Base-by-base conservation (phyloP, 2,113 vertebrate genomes). In the Mesocricetus auratus region DNA sequence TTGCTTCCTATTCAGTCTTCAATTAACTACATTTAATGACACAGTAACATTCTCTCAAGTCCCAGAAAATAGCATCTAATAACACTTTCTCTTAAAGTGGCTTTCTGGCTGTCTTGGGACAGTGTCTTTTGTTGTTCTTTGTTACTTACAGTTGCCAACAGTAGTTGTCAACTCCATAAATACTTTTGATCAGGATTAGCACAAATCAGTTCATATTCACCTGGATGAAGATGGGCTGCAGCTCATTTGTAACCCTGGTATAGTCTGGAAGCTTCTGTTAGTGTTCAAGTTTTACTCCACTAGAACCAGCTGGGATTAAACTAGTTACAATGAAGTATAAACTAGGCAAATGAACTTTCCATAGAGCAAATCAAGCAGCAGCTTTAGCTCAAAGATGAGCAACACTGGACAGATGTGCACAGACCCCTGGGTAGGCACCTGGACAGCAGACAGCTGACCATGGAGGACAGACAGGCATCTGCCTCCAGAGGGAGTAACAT, bases 391-490 rank as follows among this genome's bases (percentile, higher is more conserved):
- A n/a, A 90, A 81, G 79, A 53, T 24, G 42, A 60, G 5, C 36
- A 29, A 6, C 1, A 16, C 7, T 2, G 3, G 21, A 53, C 64
- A 11, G 47, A 39, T 9, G 3, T 1, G 1, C 13, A 5, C 7
- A 22, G 1, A 33, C 7, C 7, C 12, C 47, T 10, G 50, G 15
- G 60, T 17, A 17, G 75, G 1, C 16, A 24, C 1, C 3, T 1
- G 3, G 42, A 29, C 3, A 29, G 53, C 0, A 16, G 78, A 6
- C 45, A 42, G 86, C 31, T 36, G 45, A 62, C 33, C 0, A 0
- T 0, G 7, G 31, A 0, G 2, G 13, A 1, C 17, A 81, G 75
- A n/a, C 31, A 15, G 13, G 2, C 24, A 0, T 2, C 60, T 31
- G 5, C 5, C 22, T 56, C 22, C 13, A 39, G 47, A 33, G 15